A percentile compares a stretch with the other conserved stretches of the same genome.
Conservation (phyloP, 53 echinoderm and acorn worm species). For the Temnopleurus reevesii region DNA sequence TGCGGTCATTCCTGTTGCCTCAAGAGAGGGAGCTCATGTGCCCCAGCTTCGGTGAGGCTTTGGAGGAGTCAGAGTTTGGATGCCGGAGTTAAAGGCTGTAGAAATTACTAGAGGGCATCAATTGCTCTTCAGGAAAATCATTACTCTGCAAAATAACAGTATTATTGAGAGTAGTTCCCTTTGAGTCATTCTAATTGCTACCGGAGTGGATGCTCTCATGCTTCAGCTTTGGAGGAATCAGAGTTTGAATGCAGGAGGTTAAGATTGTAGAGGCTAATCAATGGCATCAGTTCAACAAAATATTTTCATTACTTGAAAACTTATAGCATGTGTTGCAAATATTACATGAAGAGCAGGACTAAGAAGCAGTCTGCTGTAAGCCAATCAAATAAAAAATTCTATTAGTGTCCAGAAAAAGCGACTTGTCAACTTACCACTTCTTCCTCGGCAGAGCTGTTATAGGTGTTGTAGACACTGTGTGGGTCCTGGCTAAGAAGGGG, state of each 20-base stretch:
- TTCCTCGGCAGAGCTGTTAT: constrained; percentile 84
- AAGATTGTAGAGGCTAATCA: too few species aligned
- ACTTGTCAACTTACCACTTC: constrained; percentile 72
- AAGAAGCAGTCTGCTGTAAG: not conserved
- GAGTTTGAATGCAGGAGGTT: too few species aligned
- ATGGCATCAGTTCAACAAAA: too few species aligned
- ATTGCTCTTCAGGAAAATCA: constrained; percentile 85
- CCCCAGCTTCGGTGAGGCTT: constrained; percentile 19
- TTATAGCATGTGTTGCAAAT: too few species aligned
- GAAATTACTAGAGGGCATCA: constrained; percentile 84
- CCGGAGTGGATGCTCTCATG: too few species aligned
- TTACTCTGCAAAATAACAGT: constrained; percentile 80
- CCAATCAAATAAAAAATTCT: not conserved
- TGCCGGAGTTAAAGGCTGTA: constrained; percentile 90
- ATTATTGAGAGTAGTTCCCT: too few species aligned
- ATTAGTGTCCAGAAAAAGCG: not conserved
- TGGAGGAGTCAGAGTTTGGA: constrained; percentile 65
- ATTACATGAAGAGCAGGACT: too few species aligned
- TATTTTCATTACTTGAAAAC: too few species aligned
- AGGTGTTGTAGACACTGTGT: constrained; percentile 82
- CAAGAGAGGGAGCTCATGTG: not conserved
- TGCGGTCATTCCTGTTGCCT: constrained; percentile 17
- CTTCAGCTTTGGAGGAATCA: too few species aligned
- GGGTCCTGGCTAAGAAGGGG: constrained; percentile 91
- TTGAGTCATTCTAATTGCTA: too few species aligned